Evolutionary conservation across 2,113 vertebrate species (phyloP).

Genomic region (Zosterops lateralis): DNA sequence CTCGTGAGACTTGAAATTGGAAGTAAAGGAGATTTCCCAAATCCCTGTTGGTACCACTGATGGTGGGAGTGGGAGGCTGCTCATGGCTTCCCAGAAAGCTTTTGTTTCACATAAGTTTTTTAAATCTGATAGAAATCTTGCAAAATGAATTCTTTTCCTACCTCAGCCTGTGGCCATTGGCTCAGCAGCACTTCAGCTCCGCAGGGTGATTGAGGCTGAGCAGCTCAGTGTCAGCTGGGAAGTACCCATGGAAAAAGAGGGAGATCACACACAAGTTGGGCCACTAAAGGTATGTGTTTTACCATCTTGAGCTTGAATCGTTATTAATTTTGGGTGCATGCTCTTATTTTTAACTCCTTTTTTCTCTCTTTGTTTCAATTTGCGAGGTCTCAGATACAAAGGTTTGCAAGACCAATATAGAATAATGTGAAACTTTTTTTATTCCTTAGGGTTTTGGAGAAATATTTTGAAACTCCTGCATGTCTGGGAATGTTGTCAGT

Average conservation of each 20-base stretch:
- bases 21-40: not conserved
- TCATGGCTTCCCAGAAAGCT: not conserved
- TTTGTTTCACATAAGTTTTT: not conserved
- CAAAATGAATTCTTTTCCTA: not conserved
- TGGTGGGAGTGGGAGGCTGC: not conserved
- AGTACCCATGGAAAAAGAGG: constrained; percentile 76
- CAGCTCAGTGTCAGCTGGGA: constrained; percentile 70
- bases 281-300: constrained; percentile 80
- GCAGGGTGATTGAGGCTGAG: constrained; percentile 76
- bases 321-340: not conserved
- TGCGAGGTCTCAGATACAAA: not conserved
- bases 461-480: not conserved
- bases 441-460: not conserved
- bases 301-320: fast-evolving
- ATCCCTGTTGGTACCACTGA: not conserved
- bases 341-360: not conserved
- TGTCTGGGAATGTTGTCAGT: not conserved
- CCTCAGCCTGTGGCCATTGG: constrained; percentile 82
- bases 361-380: not conserved
- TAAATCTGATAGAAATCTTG: not conserved
- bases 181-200: constrained; percentile 76
- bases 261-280: constrained; percentile 68
- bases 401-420: not conserved
- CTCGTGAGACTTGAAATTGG: not conserved
- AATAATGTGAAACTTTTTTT: not conserved